Percentiles rank a stretch among this genome's conserved stretches.
phyloP scores from a whole-genome alignment of 2,113 vertebrate genomes.

The Brevimyrus niger region DNA sequence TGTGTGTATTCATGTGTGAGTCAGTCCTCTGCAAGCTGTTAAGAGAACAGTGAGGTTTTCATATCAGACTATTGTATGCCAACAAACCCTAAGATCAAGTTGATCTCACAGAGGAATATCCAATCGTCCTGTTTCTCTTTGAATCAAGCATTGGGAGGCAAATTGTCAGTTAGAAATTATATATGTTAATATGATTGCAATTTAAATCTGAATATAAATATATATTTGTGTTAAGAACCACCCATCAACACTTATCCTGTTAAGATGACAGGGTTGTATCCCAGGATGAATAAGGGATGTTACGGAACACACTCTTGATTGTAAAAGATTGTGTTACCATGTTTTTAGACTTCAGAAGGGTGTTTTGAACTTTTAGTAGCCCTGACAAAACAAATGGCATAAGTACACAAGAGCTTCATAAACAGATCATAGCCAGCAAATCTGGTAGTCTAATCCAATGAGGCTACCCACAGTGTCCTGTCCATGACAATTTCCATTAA shows the following conservation, averaged over 20 bases:
- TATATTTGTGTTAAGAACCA: background rate
- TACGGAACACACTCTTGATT: background rate
- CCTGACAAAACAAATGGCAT: background rate
- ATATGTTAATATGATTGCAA: background rate
- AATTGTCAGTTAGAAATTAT: background rate
- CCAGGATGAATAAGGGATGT: background rate
- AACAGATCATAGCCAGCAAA: background rate
- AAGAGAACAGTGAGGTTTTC: background rate
- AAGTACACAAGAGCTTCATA: background rate
- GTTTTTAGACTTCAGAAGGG: background rate
- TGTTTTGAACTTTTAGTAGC: background rate
- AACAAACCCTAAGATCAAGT: background rate
- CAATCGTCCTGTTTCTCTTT: background rate
- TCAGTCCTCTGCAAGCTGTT: background rate
- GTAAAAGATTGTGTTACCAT: background rate
- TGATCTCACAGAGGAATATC: background rate
- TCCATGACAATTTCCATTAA: background rate
- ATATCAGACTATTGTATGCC: background rate
- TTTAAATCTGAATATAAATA: background rate
- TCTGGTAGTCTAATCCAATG: background rate
- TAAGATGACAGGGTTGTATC: background rate
- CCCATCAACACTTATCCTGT: background rate
- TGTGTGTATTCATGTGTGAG: background rate
- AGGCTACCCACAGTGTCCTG: background rate
- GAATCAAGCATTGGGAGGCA: background rate